These are phyloP conservation scores for Microplitis mediator DNA, from an alignment of 1,140 invertebrate species.

Conservation along the genomic window DNA sequence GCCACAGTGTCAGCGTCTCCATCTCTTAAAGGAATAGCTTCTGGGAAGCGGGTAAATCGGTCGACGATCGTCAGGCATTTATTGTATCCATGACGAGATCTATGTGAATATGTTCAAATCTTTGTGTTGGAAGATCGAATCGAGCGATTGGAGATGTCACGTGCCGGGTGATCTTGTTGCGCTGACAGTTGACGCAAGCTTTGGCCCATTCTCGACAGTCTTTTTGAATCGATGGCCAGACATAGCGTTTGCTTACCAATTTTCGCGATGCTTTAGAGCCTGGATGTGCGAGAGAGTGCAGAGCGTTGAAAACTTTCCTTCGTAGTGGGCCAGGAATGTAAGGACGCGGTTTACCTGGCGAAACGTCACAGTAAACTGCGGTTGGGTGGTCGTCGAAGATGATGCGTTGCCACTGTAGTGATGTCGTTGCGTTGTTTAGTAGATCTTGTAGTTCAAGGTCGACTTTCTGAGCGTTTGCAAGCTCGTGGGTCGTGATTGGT, in stretches of 20 bases:
- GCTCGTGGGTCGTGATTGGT: too few relatives aligned
- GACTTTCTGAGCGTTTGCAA: too few relatives aligned
- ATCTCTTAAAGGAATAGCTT: conserved; percentile 37
- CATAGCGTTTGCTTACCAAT: conserved; percentile 34
- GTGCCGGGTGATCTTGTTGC: neutral
- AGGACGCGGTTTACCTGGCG: conserved; percentile 19
- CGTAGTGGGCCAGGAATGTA: conserved; percentile 22
- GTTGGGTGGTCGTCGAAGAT: neutral
- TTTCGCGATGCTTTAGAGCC: conserved; percentile 22
- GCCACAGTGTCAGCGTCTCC: conserved; percentile 36
- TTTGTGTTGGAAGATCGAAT: conserved; percentile 27
- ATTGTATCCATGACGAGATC: conserved; percentile 32
- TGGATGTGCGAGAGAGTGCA: conserved; percentile 36
- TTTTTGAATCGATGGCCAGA: conserved; percentile 43
- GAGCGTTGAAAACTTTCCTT: conserved; percentile 13
- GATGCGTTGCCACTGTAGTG: neutral
- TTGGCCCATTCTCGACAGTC: conserved; percentile 44
- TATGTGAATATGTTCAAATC: conserved; percentile 42
- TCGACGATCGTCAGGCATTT: conserved; percentile 41
- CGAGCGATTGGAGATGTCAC: neutral
- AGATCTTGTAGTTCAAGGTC: neutral
- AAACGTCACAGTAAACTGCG: conserved; percentile 23
- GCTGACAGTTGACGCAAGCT: conserved; percentile 43
- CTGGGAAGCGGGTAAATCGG: conserved; percentile 38
- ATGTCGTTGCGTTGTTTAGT: neutral